Percentiles rank a stretch among this genome's conserved stretches.
Conservation (phyloP, 1,140 invertebrate species). For the Luehdorfia chinensis region DNA sequence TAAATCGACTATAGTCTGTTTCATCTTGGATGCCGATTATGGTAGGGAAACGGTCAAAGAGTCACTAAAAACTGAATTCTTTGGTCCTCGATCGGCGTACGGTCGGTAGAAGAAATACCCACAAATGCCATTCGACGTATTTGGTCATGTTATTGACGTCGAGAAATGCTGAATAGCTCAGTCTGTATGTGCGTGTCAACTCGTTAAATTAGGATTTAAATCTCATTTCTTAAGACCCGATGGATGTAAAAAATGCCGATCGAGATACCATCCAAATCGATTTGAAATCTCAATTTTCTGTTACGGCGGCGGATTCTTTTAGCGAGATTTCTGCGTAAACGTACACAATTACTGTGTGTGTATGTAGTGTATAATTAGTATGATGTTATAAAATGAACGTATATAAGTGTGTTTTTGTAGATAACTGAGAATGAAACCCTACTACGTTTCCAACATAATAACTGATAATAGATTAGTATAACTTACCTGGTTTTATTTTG, state of each 20-base stretch:
- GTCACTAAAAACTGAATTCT: constrained; percentile 62
- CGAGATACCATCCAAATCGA: constrained; percentile 19
- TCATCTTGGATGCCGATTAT: constrained; percentile 45
- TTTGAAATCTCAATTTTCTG: constrained; percentile 27
- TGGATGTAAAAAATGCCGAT: constrained; percentile 35
- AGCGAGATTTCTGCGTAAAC: constrained; percentile 17
- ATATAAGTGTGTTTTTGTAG: neutral
- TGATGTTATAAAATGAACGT: neutral
- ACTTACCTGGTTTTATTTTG: constrained; percentile 13
- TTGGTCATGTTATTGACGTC: constrained; percentile 44
- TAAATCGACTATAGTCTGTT: constrained; percentile 53
- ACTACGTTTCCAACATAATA: too few species aligned
- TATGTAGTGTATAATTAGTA: constrained; percentile 2
- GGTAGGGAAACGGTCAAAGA: constrained; percentile 41
- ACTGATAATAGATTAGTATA: too few species aligned
- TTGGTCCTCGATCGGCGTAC: constrained; percentile 32
- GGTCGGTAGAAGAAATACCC: constrained; percentile 47
- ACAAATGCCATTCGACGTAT: constrained; percentile 40
- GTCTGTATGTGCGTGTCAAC: constrained; percentile 36
- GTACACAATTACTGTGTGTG: constrained; percentile 6
- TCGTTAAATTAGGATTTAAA: constrained; percentile 47
- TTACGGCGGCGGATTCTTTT: constrained; percentile 20
- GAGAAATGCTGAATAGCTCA: constrained; percentile 43
- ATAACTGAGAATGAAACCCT: neutral
- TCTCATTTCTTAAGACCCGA: constrained; percentile 32